Base-by-base conservation (phyloP, 2,888 invertebrate species). In the Eupelmus urozonus region DNA sequence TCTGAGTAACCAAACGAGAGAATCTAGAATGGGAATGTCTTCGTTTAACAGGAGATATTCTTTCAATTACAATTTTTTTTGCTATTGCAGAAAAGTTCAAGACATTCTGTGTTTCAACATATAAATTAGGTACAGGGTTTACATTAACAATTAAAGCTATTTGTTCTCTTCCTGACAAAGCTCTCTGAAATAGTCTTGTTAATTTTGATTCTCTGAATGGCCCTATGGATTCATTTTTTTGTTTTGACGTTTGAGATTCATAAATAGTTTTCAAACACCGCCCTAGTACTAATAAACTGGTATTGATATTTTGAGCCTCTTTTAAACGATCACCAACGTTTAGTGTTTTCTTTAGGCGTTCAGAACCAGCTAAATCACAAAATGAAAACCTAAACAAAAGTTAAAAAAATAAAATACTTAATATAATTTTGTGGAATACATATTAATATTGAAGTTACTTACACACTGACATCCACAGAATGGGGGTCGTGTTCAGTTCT, bases 331-430 rank as follows among this genome's bases (percentile, higher is more conserved):
- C 93, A 34, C 97, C 97, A 4, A 93, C 92, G 88, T 96, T 96
- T 59, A 94, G 91, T 0, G 97, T 96, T 85, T 96, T 96, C 67
- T 94, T 93, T 1, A 94, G 91, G 1, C 98, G 92, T 90, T 98
- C 98, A 9, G 96, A 95, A 0, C 98, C 98, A 62, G 98, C 98
- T 83, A 98, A 90, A 91, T 98, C 98, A 89, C 97, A 97, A 85
- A 98, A 95, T 0, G 89, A 81, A 79, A 89, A 90, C 0, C 96
- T 94, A 82, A 96, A 92, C 81, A 49, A 77, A 40, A 67, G 72
- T 45, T 60, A 20, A 45, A 67, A 51, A 60, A 67, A 69, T 63
- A 72, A 63, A 73, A 71, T 69, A 57, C 11, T 49, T 34, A 67
- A 18, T 55, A 49, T 9, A 40, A 45, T 45, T 9, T 2, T 13